Base-by-base conservation (phyloP, 1,140 invertebrate genomes). In the Diploscapter pachys region DNA sequence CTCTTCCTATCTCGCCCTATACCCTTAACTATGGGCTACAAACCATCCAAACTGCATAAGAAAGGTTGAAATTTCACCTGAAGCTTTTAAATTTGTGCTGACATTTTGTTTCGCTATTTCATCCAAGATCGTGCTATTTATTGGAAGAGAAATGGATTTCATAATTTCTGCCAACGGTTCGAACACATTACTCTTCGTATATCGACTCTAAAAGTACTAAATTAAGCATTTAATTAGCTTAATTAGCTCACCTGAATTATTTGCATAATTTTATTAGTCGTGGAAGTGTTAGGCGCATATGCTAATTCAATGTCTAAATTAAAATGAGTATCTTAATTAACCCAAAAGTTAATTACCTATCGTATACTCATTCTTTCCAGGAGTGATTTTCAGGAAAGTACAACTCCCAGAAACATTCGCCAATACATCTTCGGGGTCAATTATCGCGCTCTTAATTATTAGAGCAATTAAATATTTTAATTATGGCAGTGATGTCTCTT, bases 211-310 rank as follows among this genome's bases (percentile, higher is more conserved):
- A 59, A 59, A 31, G 8, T 65, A 50, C 66, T 68, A 55, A 31
- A 65, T 8, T 31, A 31, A 50, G 1, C 51, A 31, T 65, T 6
- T 65, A 65, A 31, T 31, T 31, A 31, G 51, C 63, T 65, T 65
- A 31, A 31, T 65, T 65, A 50, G 8, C 6, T 65, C 31, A 81
- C 79, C 67, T 59, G 65, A 8, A 82, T 49, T 13, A 69, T 80
- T 3, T 80, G 59, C 80, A 82, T 81, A 11, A 82, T 57, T 68
- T 59, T 63, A 4, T 63, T 51, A 57, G 71, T 80, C 50, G 57
- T 81, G 4, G 79, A 50, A 11, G 79, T 81, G 31, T 78, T 71
- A 4, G 80, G 80, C 4, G 81, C 71, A 70, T 81, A 81, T n/a
- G 76, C 71, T 61, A 81, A 63, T 5, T 80, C 63, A 4, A 82